These are phyloP conservation scores for Ceyx melanurus DNA, from an alignment of 2,113 vertebrate genomes.

Conservation along the genomic window DNA sequence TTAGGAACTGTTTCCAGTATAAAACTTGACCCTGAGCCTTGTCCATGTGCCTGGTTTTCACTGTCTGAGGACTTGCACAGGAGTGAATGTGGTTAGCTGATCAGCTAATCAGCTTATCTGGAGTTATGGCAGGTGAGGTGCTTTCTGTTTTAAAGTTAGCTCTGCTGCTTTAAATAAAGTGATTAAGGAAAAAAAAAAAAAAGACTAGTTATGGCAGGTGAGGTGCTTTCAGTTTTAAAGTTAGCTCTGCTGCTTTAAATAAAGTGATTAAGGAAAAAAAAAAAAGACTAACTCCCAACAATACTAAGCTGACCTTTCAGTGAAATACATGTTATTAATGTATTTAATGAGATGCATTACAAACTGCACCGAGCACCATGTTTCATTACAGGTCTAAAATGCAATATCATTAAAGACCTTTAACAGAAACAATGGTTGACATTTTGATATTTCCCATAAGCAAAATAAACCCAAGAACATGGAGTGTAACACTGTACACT, in stretches of 20 bases:
- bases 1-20: not conserved
- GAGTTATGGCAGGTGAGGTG: not conserved
- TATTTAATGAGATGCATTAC: constrained; percentile 84
- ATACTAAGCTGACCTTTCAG: constrained; percentile 80
- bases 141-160: not conserved
- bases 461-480: constrained; percentile 62
- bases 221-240: not conserved
- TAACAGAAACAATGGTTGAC: constrained; percentile 83
- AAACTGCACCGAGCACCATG: constrained; percentile 70
- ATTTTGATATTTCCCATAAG: constrained; percentile 83
- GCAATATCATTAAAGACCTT: constrained; percentile 81
- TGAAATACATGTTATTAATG: constrained; percentile 77
- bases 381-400: constrained; percentile 81
- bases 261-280: constrained; percentile 67
- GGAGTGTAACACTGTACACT: constrained; percentile 30
- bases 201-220: constrained; percentile 25
- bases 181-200: constrained; percentile 64
- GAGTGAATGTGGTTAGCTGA: not conserved
- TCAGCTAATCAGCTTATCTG: not conserved
- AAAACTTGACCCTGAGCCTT: not conserved
- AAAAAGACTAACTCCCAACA: constrained; percentile 68
- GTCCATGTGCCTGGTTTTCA: not conserved
- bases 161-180: constrained; percentile 65
- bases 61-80: not conserved
- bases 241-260: constrained; percentile 62